These are phyloP conservation scores for Pseudomugil gertrudae DNA, from an alignment of 2,797 vertebrate species.

Conservation along the genomic window DNA sequence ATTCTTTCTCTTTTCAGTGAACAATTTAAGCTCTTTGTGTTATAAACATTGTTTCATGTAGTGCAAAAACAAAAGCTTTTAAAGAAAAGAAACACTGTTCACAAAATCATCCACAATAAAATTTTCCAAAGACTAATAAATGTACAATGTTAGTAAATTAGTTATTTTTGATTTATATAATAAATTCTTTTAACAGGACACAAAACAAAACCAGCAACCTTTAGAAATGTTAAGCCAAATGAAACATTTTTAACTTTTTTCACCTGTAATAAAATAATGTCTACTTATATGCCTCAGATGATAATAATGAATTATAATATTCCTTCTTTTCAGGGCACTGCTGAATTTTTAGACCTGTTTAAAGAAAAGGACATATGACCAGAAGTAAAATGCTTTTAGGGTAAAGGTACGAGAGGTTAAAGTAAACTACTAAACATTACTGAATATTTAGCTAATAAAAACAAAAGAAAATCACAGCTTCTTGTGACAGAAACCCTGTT, in stretches of 20 bases:
- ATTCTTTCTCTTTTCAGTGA: slow-evolving; percentile 59
- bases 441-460: slow-evolving; percentile 4
- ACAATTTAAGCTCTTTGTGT: slow-evolving; percentile 47
- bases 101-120: not conserved
- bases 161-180: slow-evolving; percentile 10
- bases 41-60: slow-evolving; percentile 48
- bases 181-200: slow-evolving; percentile 56
- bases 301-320: too few relatives aligned
- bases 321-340: too few relatives aligned
- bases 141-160: not conserved
- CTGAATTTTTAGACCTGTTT: too few relatives aligned
- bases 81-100: not conserved
- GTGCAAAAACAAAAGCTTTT: slow-evolving; percentile 1
- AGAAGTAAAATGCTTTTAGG: not conserved
- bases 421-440: not conserved
- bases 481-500: not conserved
- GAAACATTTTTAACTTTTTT: not conserved
- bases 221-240: not conserved
- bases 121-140: too few relatives aligned
- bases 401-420: too few relatives aligned
- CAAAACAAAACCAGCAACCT: not conserved
- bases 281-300: too few relatives aligned
- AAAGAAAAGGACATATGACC: not conserved
- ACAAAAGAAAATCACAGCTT: too few relatives aligned
- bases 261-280: too few relatives aligned